Percentiles rank a stretch among this genome's conserved stretches.
Evolutionary conservation across 2,797 vertebrate species (phyloP).

Genomic region (Peromyscus aztecus): DNA sequence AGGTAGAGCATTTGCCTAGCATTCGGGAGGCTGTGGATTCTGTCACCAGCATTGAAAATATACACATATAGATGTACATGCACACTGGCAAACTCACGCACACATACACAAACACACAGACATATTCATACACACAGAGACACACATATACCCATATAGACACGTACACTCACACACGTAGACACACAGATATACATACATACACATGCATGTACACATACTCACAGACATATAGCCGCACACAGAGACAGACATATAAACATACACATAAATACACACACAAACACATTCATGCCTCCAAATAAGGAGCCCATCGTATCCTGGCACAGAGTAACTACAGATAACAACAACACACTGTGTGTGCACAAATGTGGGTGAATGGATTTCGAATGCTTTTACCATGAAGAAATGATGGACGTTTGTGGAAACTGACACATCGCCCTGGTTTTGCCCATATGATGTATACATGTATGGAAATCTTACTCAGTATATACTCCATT

Average conservation of each 20-base stretch:
- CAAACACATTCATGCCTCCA: neutral
- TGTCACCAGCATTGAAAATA: neutral
- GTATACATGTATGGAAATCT: neutral
- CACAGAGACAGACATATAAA: neutral
- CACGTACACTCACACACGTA: too few relatives aligned
- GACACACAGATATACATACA: neutral
- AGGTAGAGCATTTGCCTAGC: neutral
- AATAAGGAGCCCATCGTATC: rapidly evolving
- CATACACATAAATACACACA: neutral
- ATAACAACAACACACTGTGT: neutral
- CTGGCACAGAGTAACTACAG: neutral
- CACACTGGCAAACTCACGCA: neutral
- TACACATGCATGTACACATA: neutral
- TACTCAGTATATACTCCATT: neutral
- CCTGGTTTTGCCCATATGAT: neutral
- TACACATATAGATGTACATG: neutral
- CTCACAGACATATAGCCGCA: neutral
- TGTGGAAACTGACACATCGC: neutral
- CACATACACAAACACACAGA: neutral
- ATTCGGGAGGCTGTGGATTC: neutral
- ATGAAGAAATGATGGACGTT: neutral
- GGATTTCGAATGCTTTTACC: neutral
- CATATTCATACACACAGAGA: neutral
- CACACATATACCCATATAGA: neutral
- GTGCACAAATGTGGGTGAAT: neutral